Percentiles rank a stretch among this genome's conserved stretches.
Conservation (phyloP, 2,888 invertebrate genomes). For the Eupeodes luniger region DNA sequence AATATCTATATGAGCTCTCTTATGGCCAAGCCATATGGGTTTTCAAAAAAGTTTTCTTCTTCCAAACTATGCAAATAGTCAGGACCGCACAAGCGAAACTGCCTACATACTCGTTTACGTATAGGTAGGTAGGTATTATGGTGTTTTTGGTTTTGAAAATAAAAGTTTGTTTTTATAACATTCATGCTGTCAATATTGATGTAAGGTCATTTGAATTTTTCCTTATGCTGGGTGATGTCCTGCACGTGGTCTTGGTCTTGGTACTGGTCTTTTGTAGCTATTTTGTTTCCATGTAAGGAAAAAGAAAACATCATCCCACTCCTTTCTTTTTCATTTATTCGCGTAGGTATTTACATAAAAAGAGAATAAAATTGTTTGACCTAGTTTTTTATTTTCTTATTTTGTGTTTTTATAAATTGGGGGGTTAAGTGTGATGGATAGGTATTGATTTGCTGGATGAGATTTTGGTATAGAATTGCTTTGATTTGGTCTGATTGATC, state of each 20-base stretch:
- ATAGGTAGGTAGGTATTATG: background rate
- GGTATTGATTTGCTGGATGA: conserved; percentile 16
- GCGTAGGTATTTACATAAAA: conserved; percentile 1
- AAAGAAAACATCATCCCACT: background rate
- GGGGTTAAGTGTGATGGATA: conserved; percentile 18
- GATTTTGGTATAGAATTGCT: background rate
- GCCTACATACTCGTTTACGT: background rate
- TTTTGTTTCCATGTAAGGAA: background rate
- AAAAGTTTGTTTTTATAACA: conserved; percentile 34
- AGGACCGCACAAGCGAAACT: background rate
- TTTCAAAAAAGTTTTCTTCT: conserved; percentile 23
- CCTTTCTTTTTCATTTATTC: background rate
- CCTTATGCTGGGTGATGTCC: background rate
- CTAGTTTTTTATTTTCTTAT: conserved; percentile 19
- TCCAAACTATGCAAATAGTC: conserved; percentile 28
- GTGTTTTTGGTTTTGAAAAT: background rate
- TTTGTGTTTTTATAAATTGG: conserved; percentile 14
- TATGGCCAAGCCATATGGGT: background rate
- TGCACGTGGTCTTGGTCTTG: conserved; percentile 19
- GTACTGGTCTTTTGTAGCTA: background rate
- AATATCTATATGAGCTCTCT: no score
- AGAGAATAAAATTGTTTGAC: conserved; percentile 25
- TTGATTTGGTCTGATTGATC: background rate
- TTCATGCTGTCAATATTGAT: conserved; percentile 33
- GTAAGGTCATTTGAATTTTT: conserved; percentile 36